Conservation (phyloP, 2,888 invertebrate species). For the Pycnomerus fuliginosus region DNA sequence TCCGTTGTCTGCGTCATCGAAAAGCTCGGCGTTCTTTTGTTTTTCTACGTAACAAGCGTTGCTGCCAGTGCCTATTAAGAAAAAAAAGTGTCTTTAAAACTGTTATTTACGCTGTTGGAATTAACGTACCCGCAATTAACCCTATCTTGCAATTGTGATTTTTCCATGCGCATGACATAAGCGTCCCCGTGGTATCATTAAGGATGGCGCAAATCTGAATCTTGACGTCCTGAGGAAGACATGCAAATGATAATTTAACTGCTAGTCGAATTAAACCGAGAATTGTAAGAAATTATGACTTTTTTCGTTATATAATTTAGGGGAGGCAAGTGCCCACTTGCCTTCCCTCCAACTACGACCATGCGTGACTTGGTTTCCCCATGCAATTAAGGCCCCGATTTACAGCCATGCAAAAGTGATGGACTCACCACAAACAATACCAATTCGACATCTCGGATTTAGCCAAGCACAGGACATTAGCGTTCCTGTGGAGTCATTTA, state of each 20-base stretch:
- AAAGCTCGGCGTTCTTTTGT: slow-evolving; percentile 78
- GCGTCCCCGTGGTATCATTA: slow-evolving; percentile 95
- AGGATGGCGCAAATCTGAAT: slow-evolving; percentile 93
- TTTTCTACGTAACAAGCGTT: slow-evolving; percentile 95
- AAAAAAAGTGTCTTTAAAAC: background rate
- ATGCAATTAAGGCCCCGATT: no score
- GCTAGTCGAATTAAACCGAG: background rate
- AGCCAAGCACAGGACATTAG: slow-evolving; percentile 90
- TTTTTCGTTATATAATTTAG: no score
- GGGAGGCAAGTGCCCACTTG: no score
- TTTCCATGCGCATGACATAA: slow-evolving; percentile 98
- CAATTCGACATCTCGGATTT: slow-evolving; percentile 74
- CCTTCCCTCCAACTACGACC: no score
- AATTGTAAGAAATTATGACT: background rate
- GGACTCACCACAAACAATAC: slow-evolving; percentile 80
- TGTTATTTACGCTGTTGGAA: slow-evolving; percentile 18
- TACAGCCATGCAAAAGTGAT: slow-evolving; percentile 3
- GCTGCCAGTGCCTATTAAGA: slow-evolving; percentile 77
- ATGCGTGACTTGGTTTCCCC: no score
- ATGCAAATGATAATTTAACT: no score
- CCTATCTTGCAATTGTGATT: slow-evolving; percentile 91
- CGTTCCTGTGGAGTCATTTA: slow-evolving; percentile 93
- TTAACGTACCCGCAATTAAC: slow-evolving; percentile 83
- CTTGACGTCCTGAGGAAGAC: slow-evolving; percentile 72
- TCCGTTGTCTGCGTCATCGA: slow-evolving; percentile 65